phyloP scores from a whole-genome alignment of 2,888 invertebrate species.

The Aspidapion aeneum region DNA sequence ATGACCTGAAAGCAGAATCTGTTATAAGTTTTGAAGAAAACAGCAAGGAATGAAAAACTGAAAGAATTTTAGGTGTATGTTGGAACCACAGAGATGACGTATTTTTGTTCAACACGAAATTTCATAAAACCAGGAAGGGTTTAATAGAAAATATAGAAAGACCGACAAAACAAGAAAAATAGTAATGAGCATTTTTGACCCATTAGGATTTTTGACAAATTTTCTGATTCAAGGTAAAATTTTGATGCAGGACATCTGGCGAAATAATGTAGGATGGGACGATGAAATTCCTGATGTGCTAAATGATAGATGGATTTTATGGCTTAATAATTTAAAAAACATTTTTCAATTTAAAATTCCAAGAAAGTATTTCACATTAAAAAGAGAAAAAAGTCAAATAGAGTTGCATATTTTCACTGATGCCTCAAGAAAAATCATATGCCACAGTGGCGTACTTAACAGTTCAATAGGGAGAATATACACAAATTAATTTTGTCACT shows the following conservation, averaged over 20 bases:
- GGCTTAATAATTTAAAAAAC: background rate
- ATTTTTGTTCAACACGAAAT: background rate
- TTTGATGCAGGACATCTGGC: background rate
- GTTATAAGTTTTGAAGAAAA: background rate
- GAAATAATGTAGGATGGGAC: background rate
- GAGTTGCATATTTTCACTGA: background rate
- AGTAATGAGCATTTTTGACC: background rate
- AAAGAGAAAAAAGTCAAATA: background rate
- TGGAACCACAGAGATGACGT: background rate
- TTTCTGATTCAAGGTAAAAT: background rate
- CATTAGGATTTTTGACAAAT: background rate
- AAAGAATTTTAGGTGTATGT: background rate
- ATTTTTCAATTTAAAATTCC: background rate
- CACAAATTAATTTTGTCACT: background rate
- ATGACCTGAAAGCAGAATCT: background rate
- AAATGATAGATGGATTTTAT: background rate
- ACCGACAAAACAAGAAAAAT: background rate
- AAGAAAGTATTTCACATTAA: background rate
- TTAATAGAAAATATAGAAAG: background rate
- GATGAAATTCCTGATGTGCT: background rate
- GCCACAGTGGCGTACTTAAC: background rate
- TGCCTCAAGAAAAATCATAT: background rate
- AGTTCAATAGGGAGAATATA: background rate
- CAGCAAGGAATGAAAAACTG: background rate
- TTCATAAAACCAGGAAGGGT: background rate